Percentiles rank a stretch among this genome's conserved stretches.
phyloP scores from a whole-genome alignment of 2,888 invertebrate genomes.

The Xestobium rufovillosum region DNA sequence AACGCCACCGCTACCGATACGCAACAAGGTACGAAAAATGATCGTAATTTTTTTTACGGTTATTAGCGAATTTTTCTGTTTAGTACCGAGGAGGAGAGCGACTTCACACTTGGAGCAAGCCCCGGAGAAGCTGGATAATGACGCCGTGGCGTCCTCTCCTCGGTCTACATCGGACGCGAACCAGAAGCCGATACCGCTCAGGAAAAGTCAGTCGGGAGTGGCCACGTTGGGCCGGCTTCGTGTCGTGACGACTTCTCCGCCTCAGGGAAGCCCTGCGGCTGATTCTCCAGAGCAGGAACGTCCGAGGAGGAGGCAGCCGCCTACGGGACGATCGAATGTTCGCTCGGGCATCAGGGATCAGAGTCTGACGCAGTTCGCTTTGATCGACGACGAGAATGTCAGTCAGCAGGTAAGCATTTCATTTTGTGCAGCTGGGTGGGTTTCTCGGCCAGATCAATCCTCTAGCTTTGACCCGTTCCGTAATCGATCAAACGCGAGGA shows the following conservation, averaged over 20 bases:
- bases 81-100: constrained; percentile 38
- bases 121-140: constrained; percentile 53
- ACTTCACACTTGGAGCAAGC: constrained; percentile 41
- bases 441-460: background rate
- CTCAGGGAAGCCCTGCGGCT: constrained; percentile 31
- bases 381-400: constrained; percentile 89
- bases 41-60: no score
- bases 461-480: no score
- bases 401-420: constrained; percentile 68
- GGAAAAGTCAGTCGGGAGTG: constrained; percentile 48
- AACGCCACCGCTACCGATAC: constrained; percentile 52
- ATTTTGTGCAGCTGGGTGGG: background rate
- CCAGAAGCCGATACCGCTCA: constrained; percentile 37
- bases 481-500: no score
- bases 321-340: constrained; percentile 40
- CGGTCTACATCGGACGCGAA: constrained; percentile 44
- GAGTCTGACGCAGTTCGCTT: constrained; percentile 82
- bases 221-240: constrained; percentile 66
- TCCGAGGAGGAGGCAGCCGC: constrained; percentile 33
- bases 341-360: constrained; percentile 60
- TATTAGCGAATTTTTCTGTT: no score
- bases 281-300: constrained; percentile 41
- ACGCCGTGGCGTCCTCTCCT: constrained; percentile 54
- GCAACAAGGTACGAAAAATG: constrained; percentile 35
- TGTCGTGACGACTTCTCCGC: constrained; percentile 50